Conservation (phyloP, 2,113 vertebrate genomes). For the Spea bombifrons region DNA sequence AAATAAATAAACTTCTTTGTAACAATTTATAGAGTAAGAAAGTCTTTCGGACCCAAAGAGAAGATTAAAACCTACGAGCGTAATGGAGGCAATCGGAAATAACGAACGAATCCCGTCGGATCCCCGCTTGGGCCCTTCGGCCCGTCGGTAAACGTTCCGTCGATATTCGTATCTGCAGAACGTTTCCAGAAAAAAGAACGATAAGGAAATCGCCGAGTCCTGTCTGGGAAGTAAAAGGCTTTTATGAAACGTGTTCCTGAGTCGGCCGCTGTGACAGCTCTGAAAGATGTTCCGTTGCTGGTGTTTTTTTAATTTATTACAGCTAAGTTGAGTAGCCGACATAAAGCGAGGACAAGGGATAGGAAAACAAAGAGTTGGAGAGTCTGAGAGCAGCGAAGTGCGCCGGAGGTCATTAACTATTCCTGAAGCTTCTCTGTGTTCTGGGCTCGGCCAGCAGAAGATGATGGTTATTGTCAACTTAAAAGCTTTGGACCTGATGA, state of each 20-base stretch:
- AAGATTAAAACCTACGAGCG: no score
- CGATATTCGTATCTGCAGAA: no score
- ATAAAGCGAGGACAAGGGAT: neutral
- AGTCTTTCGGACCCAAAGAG: no score
- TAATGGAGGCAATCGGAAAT: no score
- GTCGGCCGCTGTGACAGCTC: neutral
- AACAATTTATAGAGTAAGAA: no score
- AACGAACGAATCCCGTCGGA: no score
- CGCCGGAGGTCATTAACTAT: slow-evolving; percentile 21
- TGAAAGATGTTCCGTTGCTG: neutral
- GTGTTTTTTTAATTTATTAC: slow-evolving; percentile 20
- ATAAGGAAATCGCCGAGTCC: no score
- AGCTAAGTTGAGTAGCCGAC: neutral
- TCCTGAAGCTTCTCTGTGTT: neutral
- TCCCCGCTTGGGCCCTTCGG: no score
- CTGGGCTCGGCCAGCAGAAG: neutral
- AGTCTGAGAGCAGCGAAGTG: neutral
- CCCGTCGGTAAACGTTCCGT: no score
- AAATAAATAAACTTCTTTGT: no score
- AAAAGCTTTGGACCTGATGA: slow-evolving; percentile 34
- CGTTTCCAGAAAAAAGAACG: no score
- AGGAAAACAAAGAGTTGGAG: neutral
- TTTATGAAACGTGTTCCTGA: neutral
- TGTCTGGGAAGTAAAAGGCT: neutral
- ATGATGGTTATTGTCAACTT: slow-evolving; percentile 39